Evolutionary conservation across 2,888 invertebrate genomes (phyloP).

Genomic region (Coronaproctus castanopsis): DNA sequence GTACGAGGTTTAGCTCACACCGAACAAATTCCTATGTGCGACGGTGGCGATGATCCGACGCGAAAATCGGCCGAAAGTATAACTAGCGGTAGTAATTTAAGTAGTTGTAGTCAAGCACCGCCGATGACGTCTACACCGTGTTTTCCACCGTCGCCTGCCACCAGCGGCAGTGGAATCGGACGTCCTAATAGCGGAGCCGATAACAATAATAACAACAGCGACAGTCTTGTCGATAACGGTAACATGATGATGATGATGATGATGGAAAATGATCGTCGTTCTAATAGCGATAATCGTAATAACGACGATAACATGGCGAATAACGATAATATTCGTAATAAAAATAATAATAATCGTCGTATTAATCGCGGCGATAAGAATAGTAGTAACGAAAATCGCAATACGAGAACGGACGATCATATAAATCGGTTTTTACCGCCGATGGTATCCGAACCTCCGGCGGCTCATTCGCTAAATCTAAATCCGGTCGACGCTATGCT

Average conservation of each 20-base stretch:
- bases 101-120: slow-evolving; percentile 3
- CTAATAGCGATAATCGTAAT: not conserved
- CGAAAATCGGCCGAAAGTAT: slow-evolving; percentile 9
- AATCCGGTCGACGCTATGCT: slow-evolving; percentile 9
- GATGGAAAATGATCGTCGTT: not conserved
- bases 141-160: slow-evolving; percentile 7
- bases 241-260: too few species aligned
- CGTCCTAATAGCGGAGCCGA: not conserved
- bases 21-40: slow-evolving; percentile 27
- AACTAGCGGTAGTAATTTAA: not conserved
- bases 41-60: slow-evolving; percentile 26
- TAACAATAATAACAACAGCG: not conserved
- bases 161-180: not conserved
- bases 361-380: not conserved
- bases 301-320: not conserved
- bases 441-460: not conserved
- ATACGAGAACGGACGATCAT: not conserved
- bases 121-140: slow-evolving; percentile 10
- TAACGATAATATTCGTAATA: not conserved
- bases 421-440: not conserved
- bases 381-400: not conserved
- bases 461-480: not conserved
- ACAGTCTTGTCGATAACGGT: not conserved
- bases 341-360: not conserved
- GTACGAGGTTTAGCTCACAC: slow-evolving; percentile 51